A percentile compares a stretch with the other conserved stretches of the same genome.
These are phyloP conservation scores for Pogonophryne albipinna DNA, from an alignment of 2,797 vertebrate species.

Conservation along the genomic window DNA sequence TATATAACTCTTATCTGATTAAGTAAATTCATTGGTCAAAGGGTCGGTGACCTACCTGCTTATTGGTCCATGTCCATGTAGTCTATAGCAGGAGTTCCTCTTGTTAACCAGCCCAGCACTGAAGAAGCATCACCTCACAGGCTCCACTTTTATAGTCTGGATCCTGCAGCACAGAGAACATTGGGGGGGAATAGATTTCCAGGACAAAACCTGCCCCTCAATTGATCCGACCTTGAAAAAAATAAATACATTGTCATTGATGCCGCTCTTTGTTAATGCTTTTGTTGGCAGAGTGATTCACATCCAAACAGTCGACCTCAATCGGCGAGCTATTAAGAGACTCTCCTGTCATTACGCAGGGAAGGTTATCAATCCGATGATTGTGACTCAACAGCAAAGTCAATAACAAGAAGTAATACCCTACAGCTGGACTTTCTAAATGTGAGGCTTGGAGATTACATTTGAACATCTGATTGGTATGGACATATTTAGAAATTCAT, in stretches of 20 bases:
- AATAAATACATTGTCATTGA: slow-evolving; percentile 70
- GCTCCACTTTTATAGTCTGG: slow-evolving; percentile 60
- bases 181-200: slow-evolving; percentile 63
- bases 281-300: slow-evolving; percentile 58
- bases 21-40: not conserved
- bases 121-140: slow-evolving; percentile 19
- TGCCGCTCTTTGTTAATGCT: slow-evolving; percentile 62
- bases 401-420: slow-evolving; percentile 39
- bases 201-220: slow-evolving; percentile 62
- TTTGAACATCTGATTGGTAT: slow-evolving; percentile 33
- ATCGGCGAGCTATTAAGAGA: slow-evolving; percentile 53
- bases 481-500: slow-evolving; percentile 37
- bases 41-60: slow-evolving; percentile 40
- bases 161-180: slow-evolving; percentile 50
- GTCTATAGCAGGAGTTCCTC: not conserved
- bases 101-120: not conserved
- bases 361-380: slow-evolving; percentile 49
- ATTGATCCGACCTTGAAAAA: slow-evolving; percentile 71
- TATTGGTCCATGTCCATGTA: not conserved
- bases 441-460: slow-evolving; percentile 20
- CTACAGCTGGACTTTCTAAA: slow-evolving; percentile 16
- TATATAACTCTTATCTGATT: not conserved
- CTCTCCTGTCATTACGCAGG: slow-evolving; percentile 49
- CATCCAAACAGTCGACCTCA: slow-evolving; percentile 55
- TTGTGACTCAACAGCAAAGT: slow-evolving; percentile 44